Evolutionary conservation across 2,113 vertebrate genomes (phyloP).

Genomic region (Pantherophis guttatus): DNA sequence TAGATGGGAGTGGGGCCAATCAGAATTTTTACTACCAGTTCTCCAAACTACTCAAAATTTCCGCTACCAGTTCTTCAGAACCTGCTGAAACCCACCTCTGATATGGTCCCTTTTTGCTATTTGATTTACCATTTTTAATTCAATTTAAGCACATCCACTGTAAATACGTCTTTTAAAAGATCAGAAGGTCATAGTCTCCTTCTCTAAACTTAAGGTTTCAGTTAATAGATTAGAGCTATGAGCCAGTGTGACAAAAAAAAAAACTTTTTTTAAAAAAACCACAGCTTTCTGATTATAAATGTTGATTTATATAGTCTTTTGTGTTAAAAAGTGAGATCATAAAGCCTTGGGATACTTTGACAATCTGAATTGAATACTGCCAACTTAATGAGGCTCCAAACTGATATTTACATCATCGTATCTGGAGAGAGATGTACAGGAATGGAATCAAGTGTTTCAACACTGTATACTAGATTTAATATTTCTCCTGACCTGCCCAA

Average conservation of each 20-base stretch:
- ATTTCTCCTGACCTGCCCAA: neutral
- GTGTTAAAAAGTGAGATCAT: neutral
- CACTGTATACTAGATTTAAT: neutral
- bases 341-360: neutral
- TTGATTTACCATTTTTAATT: neutral
- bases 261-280: neutral
- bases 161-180: neutral
- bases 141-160: neutral
- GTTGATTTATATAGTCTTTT: neutral
- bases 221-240: neutral
- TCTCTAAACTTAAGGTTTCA: neutral
- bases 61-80: too few species aligned
- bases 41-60: too few species aligned
- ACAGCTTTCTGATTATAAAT: neutral
- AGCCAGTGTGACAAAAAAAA: neutral
- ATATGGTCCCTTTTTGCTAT: neutral
- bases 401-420: neutral
- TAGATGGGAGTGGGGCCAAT: too few species aligned
- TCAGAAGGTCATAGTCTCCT: neutral
- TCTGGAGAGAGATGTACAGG: neutral
- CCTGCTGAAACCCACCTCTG: too few species aligned
- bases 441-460: neutral
- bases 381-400: neutral
- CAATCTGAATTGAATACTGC: neutral
- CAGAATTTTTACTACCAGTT: too few species aligned